Percentiles rank a stretch among this genome's conserved stretches.
Conservation (phyloP, 30 jellyfish, hydroid and myxozoan species). For the Nemopilema nomurai region DNA sequence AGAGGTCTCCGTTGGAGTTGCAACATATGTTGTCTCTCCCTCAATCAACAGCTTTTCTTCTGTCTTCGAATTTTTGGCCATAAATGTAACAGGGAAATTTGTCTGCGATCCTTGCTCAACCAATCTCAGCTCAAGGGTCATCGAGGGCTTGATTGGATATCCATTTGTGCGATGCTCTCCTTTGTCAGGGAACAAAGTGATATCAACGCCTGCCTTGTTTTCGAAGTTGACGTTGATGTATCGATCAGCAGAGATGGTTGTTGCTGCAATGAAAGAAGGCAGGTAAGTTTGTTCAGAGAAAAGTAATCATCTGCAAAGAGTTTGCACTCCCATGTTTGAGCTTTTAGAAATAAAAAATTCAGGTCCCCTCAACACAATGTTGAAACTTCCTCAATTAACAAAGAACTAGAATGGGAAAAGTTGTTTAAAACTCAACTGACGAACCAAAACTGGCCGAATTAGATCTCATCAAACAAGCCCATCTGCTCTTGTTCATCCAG, state of each 20-base stretch:
- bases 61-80: slow-evolving; percentile 71
- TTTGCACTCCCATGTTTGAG: no score
- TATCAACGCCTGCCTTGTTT: slow-evolving; percentile 97
- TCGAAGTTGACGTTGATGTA: slow-evolving; percentile 93
- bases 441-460: no score
- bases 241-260: slow-evolving; percentile 92
- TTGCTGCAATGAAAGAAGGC: slow-evolving; percentile 41
- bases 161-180: slow-evolving; percentile 95
- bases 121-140: slow-evolving; percentile 87
- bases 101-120: slow-evolving; percentile 99
- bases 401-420: no score
- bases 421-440: no score
- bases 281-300: background rate
- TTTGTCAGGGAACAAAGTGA: slow-evolving; percentile 87
- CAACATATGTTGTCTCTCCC: slow-evolving; percentile 80
- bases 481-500: no score
- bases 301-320: no score
- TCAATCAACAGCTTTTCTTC: slow-evolving; percentile 76
- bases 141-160: slow-evolving; percentile 89
- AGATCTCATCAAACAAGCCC: no score
- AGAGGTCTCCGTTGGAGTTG: slow-evolving; percentile 91
- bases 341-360: no score
- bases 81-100: slow-evolving; percentile 92
- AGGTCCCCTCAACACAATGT: no score
- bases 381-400: no score